Conservation (phyloP, 2,113 vertebrate species). For the Pedetes capensis region DNA sequence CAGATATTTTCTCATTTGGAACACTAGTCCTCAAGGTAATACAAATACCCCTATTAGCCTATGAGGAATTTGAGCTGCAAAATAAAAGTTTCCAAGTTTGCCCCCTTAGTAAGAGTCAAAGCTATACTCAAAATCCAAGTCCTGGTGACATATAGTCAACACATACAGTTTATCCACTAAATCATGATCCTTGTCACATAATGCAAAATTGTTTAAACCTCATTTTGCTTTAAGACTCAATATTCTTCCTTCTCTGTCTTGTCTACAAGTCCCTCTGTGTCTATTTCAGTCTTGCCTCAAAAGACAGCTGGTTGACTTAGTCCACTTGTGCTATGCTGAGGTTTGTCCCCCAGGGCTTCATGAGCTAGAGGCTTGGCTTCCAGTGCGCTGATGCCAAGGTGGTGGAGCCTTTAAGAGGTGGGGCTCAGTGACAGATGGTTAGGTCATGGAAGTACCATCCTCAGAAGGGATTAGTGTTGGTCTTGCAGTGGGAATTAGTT, state of each 20-base stretch:
- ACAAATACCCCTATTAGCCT: not conserved
- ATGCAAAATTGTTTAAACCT: not conserved
- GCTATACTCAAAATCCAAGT: not conserved
- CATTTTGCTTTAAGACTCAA: not conserved
- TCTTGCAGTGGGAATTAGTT: no score
- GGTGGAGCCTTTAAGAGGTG: not conserved
- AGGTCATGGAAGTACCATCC: no score
- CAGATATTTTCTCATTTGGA: not conserved
- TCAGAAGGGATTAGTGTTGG: not conserved
- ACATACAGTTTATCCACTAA: not conserved
- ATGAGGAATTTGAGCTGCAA: not conserved
- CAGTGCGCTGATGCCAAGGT: not conserved
- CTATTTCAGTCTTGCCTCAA: not conserved
- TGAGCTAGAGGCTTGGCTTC: not conserved
- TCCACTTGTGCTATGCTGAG: not conserved
- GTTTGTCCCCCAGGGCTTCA: not conserved
- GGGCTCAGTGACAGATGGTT: not conserved
- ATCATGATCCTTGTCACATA: not conserved
- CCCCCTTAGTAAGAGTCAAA: not conserved
- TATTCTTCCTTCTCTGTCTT: not conserved
- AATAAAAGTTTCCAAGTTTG: not conserved
- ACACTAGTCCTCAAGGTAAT: not conserved
- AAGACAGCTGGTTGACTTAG: not conserved
- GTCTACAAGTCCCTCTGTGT: not conserved
- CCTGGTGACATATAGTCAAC: not conserved